These are phyloP conservation scores for Enteromius viviparus DNA, from an alignment of 2,797 vertebrate genomes.

Conservation along the genomic window DNA sequence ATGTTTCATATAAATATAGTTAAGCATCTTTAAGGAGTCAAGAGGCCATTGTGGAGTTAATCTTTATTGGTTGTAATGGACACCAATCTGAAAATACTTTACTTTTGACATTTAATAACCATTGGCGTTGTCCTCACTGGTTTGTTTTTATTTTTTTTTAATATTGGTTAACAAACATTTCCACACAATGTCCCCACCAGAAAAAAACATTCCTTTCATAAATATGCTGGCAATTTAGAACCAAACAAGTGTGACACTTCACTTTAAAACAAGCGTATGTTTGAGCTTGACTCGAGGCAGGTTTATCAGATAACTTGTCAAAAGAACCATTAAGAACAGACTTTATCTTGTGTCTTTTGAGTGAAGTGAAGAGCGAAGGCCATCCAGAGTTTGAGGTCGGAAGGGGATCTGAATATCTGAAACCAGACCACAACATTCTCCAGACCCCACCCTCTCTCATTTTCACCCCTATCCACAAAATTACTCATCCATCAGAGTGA, in stretches of 20 bases:
- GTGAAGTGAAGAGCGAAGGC: conserved; percentile 46
- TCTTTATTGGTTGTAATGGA: neutral
- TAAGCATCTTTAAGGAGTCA: neutral
- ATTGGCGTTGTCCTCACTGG: neutral
- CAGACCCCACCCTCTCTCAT: conserved; percentile 40
- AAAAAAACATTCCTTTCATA: neutral
- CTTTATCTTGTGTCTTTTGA: conserved; percentile 40
- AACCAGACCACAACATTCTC: conserved; percentile 42
- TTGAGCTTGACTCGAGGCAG: neutral
- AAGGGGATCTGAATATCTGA: conserved; percentile 41
- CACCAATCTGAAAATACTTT: neutral
- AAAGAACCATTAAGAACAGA: conserved; percentile 21
- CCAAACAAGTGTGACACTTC: neutral
- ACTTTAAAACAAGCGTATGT: neutral
- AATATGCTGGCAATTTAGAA: neutral
- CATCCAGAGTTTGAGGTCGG: conserved; percentile 39
- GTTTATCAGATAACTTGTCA: conserved; percentile 28
- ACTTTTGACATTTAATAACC: neutral
- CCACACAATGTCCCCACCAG: conserved; percentile 24
- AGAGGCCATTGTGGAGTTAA: neutral
- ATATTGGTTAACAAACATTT: conserved; percentile 18
- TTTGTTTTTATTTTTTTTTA: neutral
- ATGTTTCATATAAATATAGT: neutral
- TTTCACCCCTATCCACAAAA: conserved; percentile 42
- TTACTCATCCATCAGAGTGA: conserved; percentile 60